Evolutionary conservation across 2,888 invertebrate genomes (phyloP).

Genomic region (Trileptium ribeirensis): DNA sequence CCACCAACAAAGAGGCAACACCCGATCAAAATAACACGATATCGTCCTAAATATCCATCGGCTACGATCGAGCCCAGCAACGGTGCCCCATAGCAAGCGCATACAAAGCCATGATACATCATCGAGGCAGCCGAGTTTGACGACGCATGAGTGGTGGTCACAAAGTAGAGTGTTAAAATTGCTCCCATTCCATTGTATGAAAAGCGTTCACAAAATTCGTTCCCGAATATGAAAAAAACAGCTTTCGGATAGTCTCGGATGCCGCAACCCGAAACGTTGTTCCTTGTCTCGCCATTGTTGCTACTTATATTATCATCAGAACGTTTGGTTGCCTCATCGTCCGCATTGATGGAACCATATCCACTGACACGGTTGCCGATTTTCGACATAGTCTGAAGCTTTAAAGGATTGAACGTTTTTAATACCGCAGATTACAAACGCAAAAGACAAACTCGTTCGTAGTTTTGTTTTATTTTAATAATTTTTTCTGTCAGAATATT

Average conservation of each 20-base stretch:
- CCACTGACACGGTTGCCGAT: no score
- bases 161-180: constrained; percentile 41
- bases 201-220: constrained; percentile 83
- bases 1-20: constrained; percentile 54
- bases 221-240: constrained; percentile 86
- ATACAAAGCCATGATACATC: constrained; percentile 79
- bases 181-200: constrained; percentile 50
- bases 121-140: constrained; percentile 70
- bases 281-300: no score
- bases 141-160: not conserved
- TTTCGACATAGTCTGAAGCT: no score
- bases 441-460: no score
- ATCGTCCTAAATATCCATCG: constrained; percentile 74
- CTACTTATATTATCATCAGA: no score
- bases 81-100: constrained; percentile 83
- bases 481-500: no score
- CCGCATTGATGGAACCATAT: no score
- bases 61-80: constrained; percentile 84
- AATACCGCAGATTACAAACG: no score
- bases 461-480: no score
- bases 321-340: no score
- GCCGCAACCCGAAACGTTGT: no score
- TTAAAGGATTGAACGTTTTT: no score
- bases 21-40: constrained; percentile 66
- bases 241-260: constrained; percentile 13